These are phyloP conservation scores for Thelohanellus kitauei DNA, from an alignment of 30 jellyfish, hydroid and myxozoan genomes.

Conservation along the genomic window DNA sequence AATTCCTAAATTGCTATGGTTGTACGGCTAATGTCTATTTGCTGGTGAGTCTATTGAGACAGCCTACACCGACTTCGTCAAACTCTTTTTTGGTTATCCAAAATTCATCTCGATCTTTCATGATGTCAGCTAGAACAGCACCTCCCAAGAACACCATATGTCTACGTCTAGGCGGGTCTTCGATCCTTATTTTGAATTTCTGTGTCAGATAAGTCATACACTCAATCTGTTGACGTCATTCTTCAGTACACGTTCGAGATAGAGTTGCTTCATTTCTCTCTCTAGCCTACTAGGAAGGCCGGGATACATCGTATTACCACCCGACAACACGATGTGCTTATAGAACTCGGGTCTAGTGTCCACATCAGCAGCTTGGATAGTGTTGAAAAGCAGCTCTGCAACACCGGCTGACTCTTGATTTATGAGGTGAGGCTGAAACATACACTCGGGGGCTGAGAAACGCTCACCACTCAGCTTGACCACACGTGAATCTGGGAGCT, in stretches of 20 bases:
- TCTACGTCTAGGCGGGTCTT: slow-evolving; percentile 91
- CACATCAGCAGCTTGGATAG: slow-evolving; percentile 94
- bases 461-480: slow-evolving; percentile 86
- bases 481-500: slow-evolving; percentile 89
- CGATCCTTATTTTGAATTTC: slow-evolving; percentile 78
- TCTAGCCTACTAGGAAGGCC: slow-evolving; percentile 87
- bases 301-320: slow-evolving; percentile 91
- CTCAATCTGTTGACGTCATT: slow-evolving; percentile 44
- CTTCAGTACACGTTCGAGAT: slow-evolving; percentile 53
- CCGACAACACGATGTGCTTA: slow-evolving; percentile 72
- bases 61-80: slow-evolving; percentile 86
- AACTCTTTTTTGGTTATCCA: slow-evolving; percentile 68
- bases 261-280: slow-evolving; percentile 64
- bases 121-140: slow-evolving; percentile 81
- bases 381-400: slow-evolving; percentile 63
- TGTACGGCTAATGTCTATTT: too few relatives aligned
- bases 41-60: too few relatives aligned
- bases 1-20: too few relatives aligned
- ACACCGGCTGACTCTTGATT: slow-evolving; percentile 82
- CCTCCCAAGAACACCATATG: slow-evolving; percentile 96
- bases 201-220: slow-evolving; percentile 11
- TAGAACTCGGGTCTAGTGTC: slow-evolving; percentile 83
- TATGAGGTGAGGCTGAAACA: slow-evolving; percentile 70
- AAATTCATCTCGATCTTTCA: slow-evolving; percentile 59
- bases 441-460: slow-evolving; percentile 78